These are phyloP conservation scores for Pantherophis guttatus DNA, from an alignment of 2,113 vertebrate genomes.

Conservation along the genomic window DNA sequence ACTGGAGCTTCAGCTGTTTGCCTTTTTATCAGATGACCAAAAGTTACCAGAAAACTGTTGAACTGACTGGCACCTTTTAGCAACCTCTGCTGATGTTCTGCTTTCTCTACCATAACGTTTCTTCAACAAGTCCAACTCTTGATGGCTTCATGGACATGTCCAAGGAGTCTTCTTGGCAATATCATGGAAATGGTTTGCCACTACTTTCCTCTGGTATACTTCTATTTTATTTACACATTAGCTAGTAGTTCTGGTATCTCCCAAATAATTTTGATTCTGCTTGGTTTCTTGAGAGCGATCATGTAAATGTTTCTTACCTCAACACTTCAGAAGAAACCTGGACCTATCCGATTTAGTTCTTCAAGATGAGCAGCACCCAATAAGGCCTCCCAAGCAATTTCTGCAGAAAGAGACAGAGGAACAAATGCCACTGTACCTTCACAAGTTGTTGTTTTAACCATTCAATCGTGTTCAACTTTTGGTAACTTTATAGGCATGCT, in stretches of 20 bases:
- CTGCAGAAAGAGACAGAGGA: background rate
- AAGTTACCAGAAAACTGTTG: background rate
- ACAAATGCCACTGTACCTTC: background rate
- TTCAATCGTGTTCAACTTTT: too few relatives aligned
- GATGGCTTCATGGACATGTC: background rate
- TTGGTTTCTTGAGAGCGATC: background rate
- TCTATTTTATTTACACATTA: background rate
- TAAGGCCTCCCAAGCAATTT: background rate
- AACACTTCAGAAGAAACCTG: background rate
- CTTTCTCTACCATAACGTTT: background rate
- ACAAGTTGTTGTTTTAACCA: too few relatives aligned
- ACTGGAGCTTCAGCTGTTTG: background rate
- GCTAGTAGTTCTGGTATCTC: background rate
- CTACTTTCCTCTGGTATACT: background rate
- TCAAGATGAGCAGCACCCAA: background rate
- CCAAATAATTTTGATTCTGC: background rate
- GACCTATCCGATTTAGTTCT: background rate
- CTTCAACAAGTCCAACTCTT: background rate
- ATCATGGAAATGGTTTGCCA: background rate
- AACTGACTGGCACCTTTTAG: background rate
- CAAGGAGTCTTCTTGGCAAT: background rate
- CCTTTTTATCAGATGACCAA: background rate
- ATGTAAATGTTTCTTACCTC: background rate
- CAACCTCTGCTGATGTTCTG: background rate
- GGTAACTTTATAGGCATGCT: too few relatives aligned